Base-by-base conservation (phyloP, 1,140 invertebrate species). In the Achroia grisella region DNA sequence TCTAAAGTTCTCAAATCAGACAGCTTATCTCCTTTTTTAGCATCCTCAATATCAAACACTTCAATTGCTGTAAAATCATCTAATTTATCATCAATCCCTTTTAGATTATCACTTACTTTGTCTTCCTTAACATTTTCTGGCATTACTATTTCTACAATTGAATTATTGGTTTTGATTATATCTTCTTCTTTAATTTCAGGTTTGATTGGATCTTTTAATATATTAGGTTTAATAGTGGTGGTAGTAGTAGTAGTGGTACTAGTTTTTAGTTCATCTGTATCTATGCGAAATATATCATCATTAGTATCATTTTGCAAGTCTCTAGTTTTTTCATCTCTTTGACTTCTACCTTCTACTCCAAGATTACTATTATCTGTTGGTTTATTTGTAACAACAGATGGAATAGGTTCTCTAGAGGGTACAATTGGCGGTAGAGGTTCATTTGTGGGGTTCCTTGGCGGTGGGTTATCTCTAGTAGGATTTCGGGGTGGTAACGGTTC, bases 21-120 rank as follows among this genome's bases (percentile, higher is more conserved):
- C 48, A 60, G 39, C 37, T 76, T 79, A 32, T 80, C 74, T n/a
- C 62, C 69, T 41, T 56, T 50, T 48, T 77, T 82, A 15, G 59
- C 62, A 23, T 86, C 82, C 42, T 87, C 81, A 37, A 87, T 71
- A 40, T 84, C 77, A 10, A 83, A 68, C 5, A 87, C 70, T 73
- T 87, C 86, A 15, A 87, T 64, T 6, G 75, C 74, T 0, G 75
- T 69, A 14, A 87, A 86, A 56, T 85, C 75, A 33, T 74, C 65
- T 41, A 86, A 35, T 54, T 87, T 86, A 15, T 66, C 84, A 65
- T 86, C 83, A 23, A 86, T 72, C 1, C 79, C 79, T 50, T 75
- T 69, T n/a, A 72, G 53, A 17, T 53, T 60, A 13, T 80, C 78
- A 30, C 40, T 56, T 39, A 70, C 54, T 34, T 72, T 44, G 6